Evolutionary conservation across 2,797 vertebrate species (phyloP).

Genomic region (Orestias chungarensis): DNA sequence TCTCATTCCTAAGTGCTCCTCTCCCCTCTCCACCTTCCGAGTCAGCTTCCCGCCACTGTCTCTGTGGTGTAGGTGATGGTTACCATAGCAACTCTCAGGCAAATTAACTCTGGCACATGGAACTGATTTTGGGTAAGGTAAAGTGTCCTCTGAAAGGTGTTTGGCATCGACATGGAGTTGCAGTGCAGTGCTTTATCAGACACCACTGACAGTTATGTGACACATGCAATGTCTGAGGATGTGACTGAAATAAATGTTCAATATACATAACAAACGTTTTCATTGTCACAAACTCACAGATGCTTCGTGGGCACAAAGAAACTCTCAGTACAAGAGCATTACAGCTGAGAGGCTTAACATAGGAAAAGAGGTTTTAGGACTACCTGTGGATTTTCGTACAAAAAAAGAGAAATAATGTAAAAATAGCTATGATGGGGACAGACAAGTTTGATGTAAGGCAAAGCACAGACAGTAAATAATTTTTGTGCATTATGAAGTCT

Average conservation of each 20-base stretch:
- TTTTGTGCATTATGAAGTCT: no score
- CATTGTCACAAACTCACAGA: slow-evolving; percentile 9
- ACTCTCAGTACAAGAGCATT: slow-evolving; percentile 57
- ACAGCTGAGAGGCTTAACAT: slow-evolving; percentile 68
- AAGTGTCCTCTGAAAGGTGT: slow-evolving; percentile 44
- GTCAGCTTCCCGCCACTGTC: slow-evolving; percentile 59
- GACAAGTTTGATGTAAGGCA: slow-evolving; percentile 37
- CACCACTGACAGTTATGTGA: slow-evolving; percentile 1
- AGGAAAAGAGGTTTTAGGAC: slow-evolving; percentile 61
- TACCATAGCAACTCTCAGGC: slow-evolving; percentile 75
- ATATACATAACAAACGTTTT: slow-evolving; percentile 5
- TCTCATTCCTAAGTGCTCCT: slow-evolving; percentile 68
- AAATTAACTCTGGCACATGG: slow-evolving; percentile 58
- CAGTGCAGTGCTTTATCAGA: slow-evolving; percentile 27
- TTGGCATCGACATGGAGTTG: slow-evolving; percentile 29
- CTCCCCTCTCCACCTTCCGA: slow-evolving; percentile 53
- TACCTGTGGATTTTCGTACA: slow-evolving; percentile 66
- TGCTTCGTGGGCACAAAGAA: slow-evolving; percentile 55
- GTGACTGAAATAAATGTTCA: slow-evolving; percentile 10
- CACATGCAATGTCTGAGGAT: neutral
- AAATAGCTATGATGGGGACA: slow-evolving; percentile 42
- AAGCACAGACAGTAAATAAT: slow-evolving; percentile 27
- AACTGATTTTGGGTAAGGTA: slow-evolving; percentile 42
- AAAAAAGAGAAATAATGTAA: slow-evolving; percentile 52
- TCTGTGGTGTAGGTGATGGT: slow-evolving; percentile 68